These are phyloP conservation scores for Eristalinus aeneus DNA, from an alignment of 2,888 invertebrate genomes.

Conservation along the genomic window DNA sequence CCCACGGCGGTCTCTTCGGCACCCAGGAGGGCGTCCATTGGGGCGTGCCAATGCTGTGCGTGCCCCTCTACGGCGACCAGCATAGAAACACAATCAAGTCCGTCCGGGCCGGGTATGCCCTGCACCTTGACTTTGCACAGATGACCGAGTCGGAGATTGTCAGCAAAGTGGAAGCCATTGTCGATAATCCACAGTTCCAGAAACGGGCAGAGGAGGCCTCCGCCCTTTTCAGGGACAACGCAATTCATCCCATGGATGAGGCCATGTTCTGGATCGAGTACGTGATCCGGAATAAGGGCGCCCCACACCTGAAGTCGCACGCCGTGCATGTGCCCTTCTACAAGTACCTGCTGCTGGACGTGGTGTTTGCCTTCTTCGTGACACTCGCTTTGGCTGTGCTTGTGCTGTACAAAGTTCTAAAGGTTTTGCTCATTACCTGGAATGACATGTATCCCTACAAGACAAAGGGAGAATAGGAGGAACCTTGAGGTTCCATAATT, in stretches of 20 bases:
- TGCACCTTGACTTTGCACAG: slow-evolving; percentile 77
- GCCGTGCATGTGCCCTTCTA: slow-evolving; percentile 79
- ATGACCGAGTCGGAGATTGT: slow-evolving; percentile 78
- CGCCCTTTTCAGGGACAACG: slow-evolving; percentile 82
- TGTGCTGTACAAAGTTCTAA: slow-evolving; percentile 9
- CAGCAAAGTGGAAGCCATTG: slow-evolving; percentile 77
- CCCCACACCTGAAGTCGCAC: slow-evolving; percentile 79
- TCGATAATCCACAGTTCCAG: slow-evolving; percentile 78
- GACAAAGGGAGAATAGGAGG: slow-evolving; percentile 30
- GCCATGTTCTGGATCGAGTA: slow-evolving; percentile 85
- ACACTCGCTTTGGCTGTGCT: slow-evolving; percentile 41
- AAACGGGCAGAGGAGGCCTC: slow-evolving; percentile 81
- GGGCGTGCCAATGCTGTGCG: slow-evolving; percentile 80
- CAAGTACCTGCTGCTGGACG: slow-evolving; percentile 81
- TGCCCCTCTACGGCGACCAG: slow-evolving; percentile 81
- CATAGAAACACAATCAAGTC: slow-evolving; percentile 79
- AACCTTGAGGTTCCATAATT: background rate
- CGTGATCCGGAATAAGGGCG: slow-evolving; percentile 80
- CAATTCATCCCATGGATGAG: slow-evolving; percentile 82
- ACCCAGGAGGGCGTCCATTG: slow-evolving; percentile 80
- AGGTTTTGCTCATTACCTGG: background rate
- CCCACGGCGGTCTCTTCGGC: slow-evolving; percentile 81
- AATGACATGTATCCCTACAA: slow-evolving; percentile 5
- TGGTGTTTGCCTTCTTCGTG: slow-evolving; percentile 80
- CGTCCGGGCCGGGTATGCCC: slow-evolving; percentile 79